These are phyloP conservation scores for Noctua janthe DNA, from an alignment of 2,888 invertebrate species.

Conservation along the genomic window DNA sequence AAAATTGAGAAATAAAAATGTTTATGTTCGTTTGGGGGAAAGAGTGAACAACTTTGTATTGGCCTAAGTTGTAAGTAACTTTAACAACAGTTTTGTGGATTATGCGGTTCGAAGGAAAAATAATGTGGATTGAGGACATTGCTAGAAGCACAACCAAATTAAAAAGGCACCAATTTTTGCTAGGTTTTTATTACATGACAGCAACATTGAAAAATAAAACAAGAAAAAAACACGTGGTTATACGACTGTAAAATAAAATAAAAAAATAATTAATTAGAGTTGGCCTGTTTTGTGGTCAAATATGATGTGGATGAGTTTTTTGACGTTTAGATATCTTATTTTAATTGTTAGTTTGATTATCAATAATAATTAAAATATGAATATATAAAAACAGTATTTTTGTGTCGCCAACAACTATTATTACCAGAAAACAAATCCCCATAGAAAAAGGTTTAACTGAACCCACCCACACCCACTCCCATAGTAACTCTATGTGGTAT, in stretches of 20 bases:
- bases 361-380: background rate
- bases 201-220: background rate
- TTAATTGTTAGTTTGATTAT: too few relatives aligned
- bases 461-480: background rate
- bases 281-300: too few relatives aligned
- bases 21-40: background rate
- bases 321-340: too few relatives aligned
- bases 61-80: background rate
- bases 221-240: background rate
- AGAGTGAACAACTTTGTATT: background rate
- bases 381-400: background rate
- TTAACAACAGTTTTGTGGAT: background rate
- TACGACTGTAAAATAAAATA: too few relatives aligned
- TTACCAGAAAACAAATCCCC: background rate
- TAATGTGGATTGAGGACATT: background rate
- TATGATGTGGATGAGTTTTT: too few relatives aligned
- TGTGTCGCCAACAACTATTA: background rate
- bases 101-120: background rate
- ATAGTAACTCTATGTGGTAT: background rate
- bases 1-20: constrained; percentile 26
- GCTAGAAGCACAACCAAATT: background rate
- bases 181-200: background rate
- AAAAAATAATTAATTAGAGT: too few relatives aligned
- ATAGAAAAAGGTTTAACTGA: background rate
- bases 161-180: background rate